Conservation (phyloP, 2,797 vertebrate genomes). For the Eospalax fontanierii region DNA sequence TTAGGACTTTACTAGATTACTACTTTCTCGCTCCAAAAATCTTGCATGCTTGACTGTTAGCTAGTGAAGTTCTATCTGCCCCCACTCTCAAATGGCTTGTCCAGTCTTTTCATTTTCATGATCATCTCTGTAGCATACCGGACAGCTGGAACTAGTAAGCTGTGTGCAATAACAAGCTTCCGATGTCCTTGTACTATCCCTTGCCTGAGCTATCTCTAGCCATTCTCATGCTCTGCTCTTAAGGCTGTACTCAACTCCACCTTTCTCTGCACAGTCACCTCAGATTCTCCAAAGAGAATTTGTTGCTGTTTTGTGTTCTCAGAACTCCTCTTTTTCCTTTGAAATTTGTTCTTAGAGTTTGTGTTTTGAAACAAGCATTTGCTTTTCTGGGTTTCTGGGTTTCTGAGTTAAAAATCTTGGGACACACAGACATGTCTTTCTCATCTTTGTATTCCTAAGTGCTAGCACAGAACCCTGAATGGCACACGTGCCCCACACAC, state of each 20-base stretch:
- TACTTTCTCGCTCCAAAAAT: slow-evolving; percentile 28
- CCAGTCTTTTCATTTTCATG: neutral
- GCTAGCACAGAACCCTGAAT: neutral
- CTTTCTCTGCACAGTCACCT: neutral
- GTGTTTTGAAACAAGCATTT: slow-evolving; percentile 13
- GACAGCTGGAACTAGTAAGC: neutral
- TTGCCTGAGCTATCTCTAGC: neutral
- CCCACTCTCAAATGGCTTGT: neutral
- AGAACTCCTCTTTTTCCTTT: neutral
- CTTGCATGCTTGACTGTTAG: neutral
- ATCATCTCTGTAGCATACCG: neutral
- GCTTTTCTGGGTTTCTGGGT: neutral
- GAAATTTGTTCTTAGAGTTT: slow-evolving; percentile 37
- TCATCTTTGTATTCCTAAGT: neutral
- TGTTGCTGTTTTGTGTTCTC: slow-evolving; percentile 14
- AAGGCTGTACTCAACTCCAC: neutral
- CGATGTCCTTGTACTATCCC: no score
- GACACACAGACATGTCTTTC: neutral
- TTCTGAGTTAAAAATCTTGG: neutral
- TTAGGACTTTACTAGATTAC: neutral
- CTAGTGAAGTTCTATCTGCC: neutral
- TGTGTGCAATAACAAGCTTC: neutral
- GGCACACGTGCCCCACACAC: no score
- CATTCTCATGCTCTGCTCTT: neutral
- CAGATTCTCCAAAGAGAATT: neutral